Evolutionary conservation across 1,140 invertebrate genomes (phyloP).

Genomic region (Maniola jurtina): DNA sequence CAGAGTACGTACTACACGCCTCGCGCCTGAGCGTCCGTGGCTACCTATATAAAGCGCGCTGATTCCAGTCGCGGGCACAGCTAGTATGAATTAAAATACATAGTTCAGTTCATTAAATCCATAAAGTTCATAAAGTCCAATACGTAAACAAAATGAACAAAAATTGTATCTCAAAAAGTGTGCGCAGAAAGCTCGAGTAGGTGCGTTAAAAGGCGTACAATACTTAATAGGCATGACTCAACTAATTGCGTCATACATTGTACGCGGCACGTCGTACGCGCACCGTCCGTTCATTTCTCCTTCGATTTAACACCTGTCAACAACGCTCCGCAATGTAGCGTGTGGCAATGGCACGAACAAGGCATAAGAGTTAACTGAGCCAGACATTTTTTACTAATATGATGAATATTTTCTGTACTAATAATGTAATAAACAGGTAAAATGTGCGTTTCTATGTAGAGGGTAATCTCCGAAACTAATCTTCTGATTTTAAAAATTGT

Average conservation of each 20-base stretch:
- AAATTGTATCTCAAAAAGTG: background rate
- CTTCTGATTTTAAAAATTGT: too few species aligned
- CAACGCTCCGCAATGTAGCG: conserved; percentile 47
- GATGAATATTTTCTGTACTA: too few species aligned
- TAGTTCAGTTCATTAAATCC: too few species aligned
- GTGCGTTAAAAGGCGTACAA: conserved; percentile 10
- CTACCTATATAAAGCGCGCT: too few species aligned
- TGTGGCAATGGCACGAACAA: conserved; percentile 5
- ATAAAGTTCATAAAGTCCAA: background rate
- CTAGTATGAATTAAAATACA: too few species aligned
- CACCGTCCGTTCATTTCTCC: conserved; percentile 42
- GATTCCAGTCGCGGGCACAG: too few species aligned
- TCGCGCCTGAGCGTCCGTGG: too few species aligned
- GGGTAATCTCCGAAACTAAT: too few species aligned
- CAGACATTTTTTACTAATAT: too few species aligned
- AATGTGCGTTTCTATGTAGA: too few species aligned
- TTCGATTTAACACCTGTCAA: conserved; percentile 71
- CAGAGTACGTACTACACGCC: too few species aligned
- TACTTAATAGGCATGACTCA: conserved; percentile 54
- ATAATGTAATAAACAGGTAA: too few species aligned
- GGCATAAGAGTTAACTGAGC: background rate
- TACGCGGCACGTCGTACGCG: conserved; percentile 18
- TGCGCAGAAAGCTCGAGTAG: background rate
- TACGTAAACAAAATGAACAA: background rate
- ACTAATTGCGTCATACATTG: conserved; percentile 45